Evolutionary conservation across 92 coral and sea anemone genomes (phyloP).

Genomic region (Porites evermanni): DNA sequence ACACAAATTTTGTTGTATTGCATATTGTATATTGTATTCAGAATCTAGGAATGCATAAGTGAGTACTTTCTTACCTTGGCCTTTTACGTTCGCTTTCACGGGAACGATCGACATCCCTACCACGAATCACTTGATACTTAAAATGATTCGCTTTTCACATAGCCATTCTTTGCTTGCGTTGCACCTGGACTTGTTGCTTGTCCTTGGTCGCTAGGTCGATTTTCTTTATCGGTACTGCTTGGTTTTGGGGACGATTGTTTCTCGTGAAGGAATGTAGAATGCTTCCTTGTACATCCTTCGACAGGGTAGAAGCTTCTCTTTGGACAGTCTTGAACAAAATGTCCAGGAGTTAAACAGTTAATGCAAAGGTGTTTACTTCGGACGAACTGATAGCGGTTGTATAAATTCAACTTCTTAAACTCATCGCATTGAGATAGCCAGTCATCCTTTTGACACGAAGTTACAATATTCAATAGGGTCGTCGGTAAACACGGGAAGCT

Average conservation of each 20-base stretch:
- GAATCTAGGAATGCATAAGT: conserved; percentile 80
- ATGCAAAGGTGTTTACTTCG: background rate
- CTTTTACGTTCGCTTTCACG: conserved; percentile 66
- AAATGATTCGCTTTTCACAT: background rate
- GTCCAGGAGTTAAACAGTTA: conserved; percentile 64
- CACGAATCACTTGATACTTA: background rate
- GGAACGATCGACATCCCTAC: conserved; percentile 61
- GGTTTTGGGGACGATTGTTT: background rate
- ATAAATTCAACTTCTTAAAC: too few species aligned
- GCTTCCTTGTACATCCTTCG: conserved; percentile 60
- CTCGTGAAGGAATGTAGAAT: conserved; percentile 3
- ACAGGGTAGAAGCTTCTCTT: conserved; percentile 62
- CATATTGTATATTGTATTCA: background rate
- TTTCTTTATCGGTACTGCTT: too few species aligned
- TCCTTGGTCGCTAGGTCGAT: too few species aligned
- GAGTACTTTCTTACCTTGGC: conserved; percentile 30
- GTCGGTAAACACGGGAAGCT: conserved; percentile 41
- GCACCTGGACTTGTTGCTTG: background rate
- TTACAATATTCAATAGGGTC: conserved; percentile 9
- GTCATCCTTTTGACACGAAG: too few species aligned
- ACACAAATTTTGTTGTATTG: conserved; percentile 28
- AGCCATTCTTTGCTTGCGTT: background rate
- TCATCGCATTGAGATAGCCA: too few species aligned
- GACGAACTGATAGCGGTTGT: too few species aligned
- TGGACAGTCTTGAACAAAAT: conserved; percentile 42